Percentiles rank a stretch among this genome's conserved stretches.
Evolutionary conservation across 2,113 vertebrate genomes (phyloP).

Genomic region (Anarrhichthys ocellatus): DNA sequence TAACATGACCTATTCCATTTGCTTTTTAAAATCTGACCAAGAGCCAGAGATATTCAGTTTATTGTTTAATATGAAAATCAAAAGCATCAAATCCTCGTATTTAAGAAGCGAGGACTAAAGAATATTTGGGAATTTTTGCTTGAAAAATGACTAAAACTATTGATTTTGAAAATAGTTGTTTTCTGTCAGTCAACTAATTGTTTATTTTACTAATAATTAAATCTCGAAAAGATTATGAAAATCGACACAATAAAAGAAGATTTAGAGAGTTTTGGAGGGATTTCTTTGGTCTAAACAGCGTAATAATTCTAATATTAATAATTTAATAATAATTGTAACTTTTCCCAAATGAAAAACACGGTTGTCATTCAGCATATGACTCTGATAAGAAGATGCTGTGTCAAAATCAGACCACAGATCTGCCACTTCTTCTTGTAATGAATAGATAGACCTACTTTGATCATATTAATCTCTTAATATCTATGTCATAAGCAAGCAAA

Average conservation of each 20-base stretch:
- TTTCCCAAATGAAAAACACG: neutral
- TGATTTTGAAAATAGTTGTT: neutral
- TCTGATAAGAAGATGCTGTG: neutral
- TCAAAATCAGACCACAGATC: neutral
- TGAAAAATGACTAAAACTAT: neutral
- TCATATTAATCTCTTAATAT: constrained; percentile 9
- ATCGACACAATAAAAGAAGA: neutral
- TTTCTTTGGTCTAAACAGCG: neutral
- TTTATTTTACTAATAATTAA: neutral
- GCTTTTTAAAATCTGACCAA: neutral
- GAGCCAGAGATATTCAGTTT: neutral
- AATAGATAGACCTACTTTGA: neutral
- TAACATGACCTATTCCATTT: neutral
- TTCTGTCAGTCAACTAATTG: too few species aligned
- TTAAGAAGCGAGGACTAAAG: too few species aligned
- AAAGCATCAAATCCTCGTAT: neutral
- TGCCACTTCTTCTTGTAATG: neutral
- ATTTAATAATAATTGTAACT: neutral
- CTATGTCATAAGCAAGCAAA: neutral
- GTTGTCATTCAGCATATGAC: neutral
- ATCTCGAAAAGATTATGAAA: neutral
- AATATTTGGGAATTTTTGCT: neutral
- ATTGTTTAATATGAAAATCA: neutral
- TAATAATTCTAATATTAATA: too few species aligned
- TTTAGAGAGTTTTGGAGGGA: neutral